Base-by-base conservation (phyloP, 2,888 invertebrate species). In the Polydrusus cervinus region DNA sequence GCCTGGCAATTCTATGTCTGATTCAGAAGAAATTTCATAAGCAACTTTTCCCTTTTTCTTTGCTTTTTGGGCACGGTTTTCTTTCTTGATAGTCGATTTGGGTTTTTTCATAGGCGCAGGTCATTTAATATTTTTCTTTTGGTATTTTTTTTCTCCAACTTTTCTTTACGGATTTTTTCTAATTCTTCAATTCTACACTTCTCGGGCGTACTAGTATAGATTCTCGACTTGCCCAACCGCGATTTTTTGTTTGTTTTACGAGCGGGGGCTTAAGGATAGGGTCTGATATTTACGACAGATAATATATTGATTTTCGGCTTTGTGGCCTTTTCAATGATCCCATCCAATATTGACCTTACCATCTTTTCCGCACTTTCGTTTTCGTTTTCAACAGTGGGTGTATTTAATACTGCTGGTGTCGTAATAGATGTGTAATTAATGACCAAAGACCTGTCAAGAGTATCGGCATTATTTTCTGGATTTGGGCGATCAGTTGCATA, bases 401-500 rank as follows among this genome's bases (percentile, higher is more conserved):
- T 40, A 40, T 40, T 40, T 40, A 40, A 40, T 40, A 40, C 40
- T 40, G 40, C 40, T 40, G 40, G 40, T 40, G 40, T 40, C 40
- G 40, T 40, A 40, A 40, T 40, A 40, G 40, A 40, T 40, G 40
- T 40, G 40, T 40, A 9, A 40, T 40, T 40, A 40, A 40, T 40
- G 40, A 40, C 40, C 40, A 40, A 40, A 40, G 40, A 40, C 40
- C 40, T 40, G 40, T 40, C 40, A 40, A 8, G 40, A 40, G 40
- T 40, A 40, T 40, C 40, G 40, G 40, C 40, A 40, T 40, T 40
- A 40, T 40, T 40, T 40, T 40, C 40, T 11, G 40, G 40, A 40
- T 40, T 40, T 40, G 40, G 40, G 8, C 30, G 57, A 60, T 60
- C 60, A 13, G 38, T 60, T 10, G 38, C 60, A 60, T 38, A 60